Evolutionary conservation across 2,113 vertebrate genomes (phyloP), one percentile per base, ranked within the genome.

Genomic region (Limnothrissa miodon): DNA sequence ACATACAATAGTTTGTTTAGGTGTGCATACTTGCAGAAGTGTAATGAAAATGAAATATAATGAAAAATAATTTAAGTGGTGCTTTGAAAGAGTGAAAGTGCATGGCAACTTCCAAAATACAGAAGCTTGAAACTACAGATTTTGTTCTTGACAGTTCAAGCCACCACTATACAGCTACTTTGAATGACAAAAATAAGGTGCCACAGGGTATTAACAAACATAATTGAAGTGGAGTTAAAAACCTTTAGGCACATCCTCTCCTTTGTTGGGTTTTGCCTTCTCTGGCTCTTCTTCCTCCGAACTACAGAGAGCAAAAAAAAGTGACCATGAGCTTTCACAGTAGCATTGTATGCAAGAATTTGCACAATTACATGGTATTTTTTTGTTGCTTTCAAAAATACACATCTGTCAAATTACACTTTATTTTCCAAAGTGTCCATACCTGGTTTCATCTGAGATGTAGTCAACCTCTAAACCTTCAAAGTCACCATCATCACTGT

Each of bases 391-490:
- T n/a, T n/a, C n/a, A n/a, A n/a, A n/a, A n/a, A n/a, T n/a, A n/a
- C n/a, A n/a, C n/a, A n/a, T n/a, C n/a, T n/a, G n/a, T n/a, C n/a
- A n/a, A n/a, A n/a, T n/a, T n/a, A n/a, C n/a, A n/a, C n/a, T n/a
- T n/a, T n/a, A n/a, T n/a, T n/a, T n/a, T n/a, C n/a, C n/a, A n/a
- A 29, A 29, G 0, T 1, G 10, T 23, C 45, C 86, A 87, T 80
- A 97, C 97, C 97, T 97, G 90, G 96, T 97, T 87, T 96, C 96
- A 0, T 97, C 97, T 0, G 97, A 98, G 95, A 98, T 97, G 92
- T 98, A 98, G 88, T 98, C 97, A 80, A 98, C 97, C 82, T 98
- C 97, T 46, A 96, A 93, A 1, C 97, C 97, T 88, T 98, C 97
- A 0, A 96, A 95, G 90, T 98, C 97, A 0, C 97, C 97, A 0